Evolutionary conservation across 2,888 invertebrate species (phyloP).

Genomic region (Caenorhabditis japonica): DNA sequence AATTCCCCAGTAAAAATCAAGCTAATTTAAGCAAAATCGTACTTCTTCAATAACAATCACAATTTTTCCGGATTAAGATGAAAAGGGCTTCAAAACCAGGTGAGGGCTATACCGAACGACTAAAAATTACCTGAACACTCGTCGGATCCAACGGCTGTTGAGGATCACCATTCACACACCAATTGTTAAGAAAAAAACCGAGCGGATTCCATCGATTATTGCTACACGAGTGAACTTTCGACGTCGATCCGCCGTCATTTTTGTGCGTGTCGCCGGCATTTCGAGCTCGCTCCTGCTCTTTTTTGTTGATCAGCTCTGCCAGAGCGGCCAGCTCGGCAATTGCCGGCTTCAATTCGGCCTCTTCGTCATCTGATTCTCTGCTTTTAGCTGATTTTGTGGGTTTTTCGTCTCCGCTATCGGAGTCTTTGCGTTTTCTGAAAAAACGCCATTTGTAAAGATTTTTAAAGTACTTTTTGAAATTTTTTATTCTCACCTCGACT

Average conservation of each 20-base stretch:
- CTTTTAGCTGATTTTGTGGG: constrained; percentile 34
- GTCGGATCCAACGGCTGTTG: constrained; percentile 93
- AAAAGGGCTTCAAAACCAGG: constrained; percentile 95
- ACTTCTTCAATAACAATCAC: constrained; percentile 92
- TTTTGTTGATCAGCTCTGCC: constrained; percentile 87
- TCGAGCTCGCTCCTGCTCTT: constrained; percentile 89
- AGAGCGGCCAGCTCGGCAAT: constrained; percentile 90
- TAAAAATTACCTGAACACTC: no score
- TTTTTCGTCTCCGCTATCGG: constrained; percentile 59
- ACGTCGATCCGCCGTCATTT: constrained; percentile 48
- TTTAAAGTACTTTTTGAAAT: no score
- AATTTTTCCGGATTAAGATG: constrained; percentile 95
- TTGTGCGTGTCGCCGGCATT: constrained; percentile 82
- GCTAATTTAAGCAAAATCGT: no score
- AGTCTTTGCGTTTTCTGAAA: constrained; percentile 55
- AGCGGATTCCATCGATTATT: constrained; percentile 91
- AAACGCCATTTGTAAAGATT: no score
- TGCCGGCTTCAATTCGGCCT: constrained; percentile 48
- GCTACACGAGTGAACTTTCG: constrained; percentile 83
- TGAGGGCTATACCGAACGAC: no score
- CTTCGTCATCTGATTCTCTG: constrained; percentile 60
- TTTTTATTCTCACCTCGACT: no score
- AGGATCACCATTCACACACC: constrained; percentile 92
- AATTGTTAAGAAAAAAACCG: constrained; percentile 95
- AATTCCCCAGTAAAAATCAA: no score